Evolutionary conservation across 2,797 vertebrate species (phyloP), one percentile per base, ranked within the genome.

Genomic region (Antrozous pallidus): DNA sequence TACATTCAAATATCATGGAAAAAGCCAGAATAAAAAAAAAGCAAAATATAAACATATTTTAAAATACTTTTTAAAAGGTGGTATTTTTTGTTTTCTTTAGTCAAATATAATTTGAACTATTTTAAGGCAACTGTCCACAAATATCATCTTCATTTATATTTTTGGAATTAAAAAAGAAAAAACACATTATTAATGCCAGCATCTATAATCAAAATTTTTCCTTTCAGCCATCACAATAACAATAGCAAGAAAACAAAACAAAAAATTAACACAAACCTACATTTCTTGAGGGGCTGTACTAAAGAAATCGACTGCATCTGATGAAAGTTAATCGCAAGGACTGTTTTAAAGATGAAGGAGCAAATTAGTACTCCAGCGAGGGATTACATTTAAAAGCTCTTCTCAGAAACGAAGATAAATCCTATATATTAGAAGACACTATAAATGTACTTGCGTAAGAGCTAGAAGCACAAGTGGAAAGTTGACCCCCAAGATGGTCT

Each of bases 311-410:
- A 92, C 94, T 12, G 85, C 96, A 38, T 81, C 96, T 97, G 94
- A 83, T 88, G 85, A 20, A 97, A 97, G 93, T 97, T 98, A 97
- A 97, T 97, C 78, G 74, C 97, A 88, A 98, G 98, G 95, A 96
- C 96, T 87, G 93, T 95, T 97, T 94, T 96, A 97, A 97, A 97
- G 96, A 95, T 22, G 94, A 70, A 89, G 97, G 97, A 96, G 97
- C 97, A 98, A 98, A 98, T 98, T 97, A 98, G 97, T 97, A 91
- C 97, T 98, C 96, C 96, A 96, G 90, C 33, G 11, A 97, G 95
- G 98, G 98, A 98, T 98, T 98, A 98, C 95, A 97, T 97, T 97
- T 97, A 97, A 98, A 98, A 98, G 97, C 98, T 96, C 98, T 98
- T 97, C 98, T 98, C 98, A 90, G 97, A 96, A 97, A 96, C 42